A percentile compares a stretch with the other conserved stretches of the same genome.
These are phyloP conservation scores for Drosophila niveifrons DNA, from an alignment of 2,888 invertebrate genomes.

Conservation along the genomic window DNA sequence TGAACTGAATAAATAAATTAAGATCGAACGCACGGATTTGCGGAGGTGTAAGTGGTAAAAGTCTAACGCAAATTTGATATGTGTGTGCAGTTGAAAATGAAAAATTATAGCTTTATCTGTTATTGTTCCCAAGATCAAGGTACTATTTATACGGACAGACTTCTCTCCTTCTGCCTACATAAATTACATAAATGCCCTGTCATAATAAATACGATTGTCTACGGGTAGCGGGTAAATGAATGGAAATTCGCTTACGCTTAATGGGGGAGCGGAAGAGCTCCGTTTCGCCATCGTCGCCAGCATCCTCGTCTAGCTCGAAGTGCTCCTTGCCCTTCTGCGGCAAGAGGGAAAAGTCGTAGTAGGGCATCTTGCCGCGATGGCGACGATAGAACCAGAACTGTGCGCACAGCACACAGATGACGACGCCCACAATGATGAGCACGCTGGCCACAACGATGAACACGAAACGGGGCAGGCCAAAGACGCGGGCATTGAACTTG, in stretches of 20 bases:
- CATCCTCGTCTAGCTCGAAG: slow-evolving; percentile 84
- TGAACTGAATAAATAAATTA: too few species aligned
- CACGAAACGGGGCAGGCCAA: slow-evolving; percentile 91
- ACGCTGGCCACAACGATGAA: slow-evolving; percentile 91
- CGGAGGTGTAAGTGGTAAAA: too few species aligned
- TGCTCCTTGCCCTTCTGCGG: slow-evolving; percentile 84
- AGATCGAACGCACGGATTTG: too few species aligned
- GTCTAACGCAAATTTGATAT: too few species aligned
- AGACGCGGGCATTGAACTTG: slow-evolving; percentile 88
- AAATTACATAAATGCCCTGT: too few species aligned
- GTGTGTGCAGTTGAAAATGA: too few species aligned
- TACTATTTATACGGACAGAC: too few species aligned
- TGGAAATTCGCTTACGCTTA: slow-evolving; percentile 74
- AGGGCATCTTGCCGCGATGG: slow-evolving; percentile 77
- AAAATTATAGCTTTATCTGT: slow-evolving; percentile 19
- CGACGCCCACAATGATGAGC: slow-evolving; percentile 76
- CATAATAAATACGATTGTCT: too few species aligned
- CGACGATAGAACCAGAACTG: slow-evolving; percentile 80
- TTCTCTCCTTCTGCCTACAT: too few species aligned
- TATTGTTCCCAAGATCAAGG: too few species aligned
- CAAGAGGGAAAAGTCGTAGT: slow-evolving; percentile 84
- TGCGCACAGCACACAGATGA: slow-evolving; percentile 78
- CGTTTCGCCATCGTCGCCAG: slow-evolving; percentile 83
- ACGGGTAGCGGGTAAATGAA: too few species aligned
- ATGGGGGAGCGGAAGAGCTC: slow-evolving; percentile 84